Evolutionary conservation across 2,888 invertebrate species (phyloP).

Genomic region (Pseudococcus viburni): DNA sequence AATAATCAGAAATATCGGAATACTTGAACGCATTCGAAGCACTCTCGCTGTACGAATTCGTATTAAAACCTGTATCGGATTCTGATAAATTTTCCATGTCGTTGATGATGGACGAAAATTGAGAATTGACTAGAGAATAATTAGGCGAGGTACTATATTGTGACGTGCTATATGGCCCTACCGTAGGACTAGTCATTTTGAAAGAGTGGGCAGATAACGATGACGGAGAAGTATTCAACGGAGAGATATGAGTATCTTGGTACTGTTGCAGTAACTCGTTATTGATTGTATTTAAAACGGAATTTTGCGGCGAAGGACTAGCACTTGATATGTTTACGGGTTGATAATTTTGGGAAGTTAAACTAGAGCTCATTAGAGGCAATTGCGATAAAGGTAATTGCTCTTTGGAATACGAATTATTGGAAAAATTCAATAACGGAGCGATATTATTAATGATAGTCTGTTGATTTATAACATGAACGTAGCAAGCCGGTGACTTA

Average conservation of each 20-base stretch:
- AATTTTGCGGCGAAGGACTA: slow-evolving; percentile 62
- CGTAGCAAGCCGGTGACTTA: slow-evolving; percentile 63
- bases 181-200: slow-evolving; percentile 55
- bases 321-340: slow-evolving; percentile 55
- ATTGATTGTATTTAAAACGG: slow-evolving; percentile 41
- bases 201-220: slow-evolving; percentile 40
- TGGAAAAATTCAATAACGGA: slow-evolving; percentile 45
- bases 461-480: slow-evolving; percentile 59
- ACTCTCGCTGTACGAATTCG: slow-evolving; percentile 20
- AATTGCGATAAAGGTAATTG: slow-evolving; percentile 5
- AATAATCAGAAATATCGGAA: slow-evolving; percentile 44
- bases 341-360: slow-evolving; percentile 41
- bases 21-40: slow-evolving; percentile 45
- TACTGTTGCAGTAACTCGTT: slow-evolving; percentile 51
- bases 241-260: slow-evolving; percentile 29
- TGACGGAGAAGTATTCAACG: slow-evolving; percentile 47
- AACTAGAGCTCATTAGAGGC: slow-evolving; percentile 34
- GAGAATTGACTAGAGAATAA: slow-evolving; percentile 64
- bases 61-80: slow-evolving; percentile 36
- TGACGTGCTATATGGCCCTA: slow-evolving; percentile 23
- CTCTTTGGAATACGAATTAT: slow-evolving; percentile 23
- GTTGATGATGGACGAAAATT: slow-evolving; percentile 63
- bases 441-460: slow-evolving; percentile 52
- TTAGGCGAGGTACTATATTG: slow-evolving; percentile 57
- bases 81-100: slow-evolving; percentile 62